Percentiles rank a stretch among this genome's conserved stretches.
Evolutionary conservation across 2,888 invertebrate species (phyloP).

Genomic region (Chrysina gloriosa): DNA sequence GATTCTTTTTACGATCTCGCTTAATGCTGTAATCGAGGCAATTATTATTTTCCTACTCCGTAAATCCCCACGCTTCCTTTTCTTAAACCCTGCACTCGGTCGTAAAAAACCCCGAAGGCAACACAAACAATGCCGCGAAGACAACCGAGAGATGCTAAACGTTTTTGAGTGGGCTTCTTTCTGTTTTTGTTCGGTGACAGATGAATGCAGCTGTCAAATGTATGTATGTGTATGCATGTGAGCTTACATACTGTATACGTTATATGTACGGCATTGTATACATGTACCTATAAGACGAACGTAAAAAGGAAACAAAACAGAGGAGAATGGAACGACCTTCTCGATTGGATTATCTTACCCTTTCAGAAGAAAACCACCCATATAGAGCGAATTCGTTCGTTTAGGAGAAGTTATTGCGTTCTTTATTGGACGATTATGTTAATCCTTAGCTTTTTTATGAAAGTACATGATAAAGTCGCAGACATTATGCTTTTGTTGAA

Average conservation of each 20-base stretch:
- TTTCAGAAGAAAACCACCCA: slow-evolving; percentile 21
- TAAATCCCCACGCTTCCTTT: background rate
- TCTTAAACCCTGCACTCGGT: background rate
- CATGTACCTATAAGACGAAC: background rate
- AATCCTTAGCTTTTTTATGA: background rate
- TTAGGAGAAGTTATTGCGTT: background rate
- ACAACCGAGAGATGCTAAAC: background rate
- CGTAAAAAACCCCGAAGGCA: slow-evolving; percentile 6
- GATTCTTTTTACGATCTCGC: background rate
- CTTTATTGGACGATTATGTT: slow-evolving; percentile 20
- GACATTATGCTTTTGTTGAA: slow-evolving; percentile 6
- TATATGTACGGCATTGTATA: background rate
- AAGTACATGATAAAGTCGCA: background rate
- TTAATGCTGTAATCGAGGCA: slow-evolving; percentile 5
- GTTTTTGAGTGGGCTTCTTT: slow-evolving; percentile 24
- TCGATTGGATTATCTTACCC: slow-evolving; percentile 26
- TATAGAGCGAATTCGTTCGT: slow-evolving; percentile 8
- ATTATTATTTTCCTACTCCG: background rate
- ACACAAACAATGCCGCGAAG: slow-evolving; percentile 18
- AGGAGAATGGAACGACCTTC: slow-evolving; percentile 12
- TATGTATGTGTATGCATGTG: background rate
- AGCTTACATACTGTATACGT: background rate
- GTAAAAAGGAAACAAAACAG: background rate
- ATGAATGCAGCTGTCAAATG: slow-evolving; percentile 31
- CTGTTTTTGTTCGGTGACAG: slow-evolving; percentile 31